Percentiles rank a stretch among this genome's conserved stretches.
These are phyloP conservation scores for Hucho hucho DNA, from an alignment of 2,113 vertebrate species.

Conservation along the genomic window DNA sequence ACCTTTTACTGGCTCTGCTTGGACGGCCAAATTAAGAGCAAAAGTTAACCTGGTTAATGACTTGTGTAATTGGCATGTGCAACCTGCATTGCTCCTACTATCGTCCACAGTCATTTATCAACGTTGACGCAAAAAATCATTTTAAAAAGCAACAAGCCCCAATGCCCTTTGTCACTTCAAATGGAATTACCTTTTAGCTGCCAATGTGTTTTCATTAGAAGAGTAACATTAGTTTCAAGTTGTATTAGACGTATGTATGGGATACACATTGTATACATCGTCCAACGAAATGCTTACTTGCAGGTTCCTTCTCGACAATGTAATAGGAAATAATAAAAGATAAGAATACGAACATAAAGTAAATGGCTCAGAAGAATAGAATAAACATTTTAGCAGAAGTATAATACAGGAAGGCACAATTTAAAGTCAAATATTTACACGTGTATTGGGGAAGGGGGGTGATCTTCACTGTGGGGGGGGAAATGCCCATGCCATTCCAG, in stretches of 20 bases:
- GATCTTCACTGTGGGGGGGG: neutral
- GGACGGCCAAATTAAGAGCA: too few relatives aligned
- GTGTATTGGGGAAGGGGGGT: neutral
- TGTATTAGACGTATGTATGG: too few relatives aligned
- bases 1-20: too few relatives aligned
- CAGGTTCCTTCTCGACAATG: too few relatives aligned
- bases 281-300: too few relatives aligned
- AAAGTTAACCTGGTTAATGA: neutral
- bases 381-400: too few relatives aligned
- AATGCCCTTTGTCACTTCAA: neutral
- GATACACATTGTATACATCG: too few relatives aligned
- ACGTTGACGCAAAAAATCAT: neutral
- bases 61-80: neutral
- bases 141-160: neutral
- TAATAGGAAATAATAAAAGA: too few relatives aligned
- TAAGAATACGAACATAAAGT: too few relatives aligned
- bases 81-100: neutral
- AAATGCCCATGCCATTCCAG: neutral
- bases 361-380: too few relatives aligned
- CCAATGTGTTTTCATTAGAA: neutral
- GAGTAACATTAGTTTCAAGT: neutral
- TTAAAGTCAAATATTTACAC: too few relatives aligned
- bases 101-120: neutral
- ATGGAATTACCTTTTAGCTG: neutral
- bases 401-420: too few relatives aligned